Conservation (phyloP, 2,888 invertebrate species). For the Pogonocherus hispidulus region DNA sequence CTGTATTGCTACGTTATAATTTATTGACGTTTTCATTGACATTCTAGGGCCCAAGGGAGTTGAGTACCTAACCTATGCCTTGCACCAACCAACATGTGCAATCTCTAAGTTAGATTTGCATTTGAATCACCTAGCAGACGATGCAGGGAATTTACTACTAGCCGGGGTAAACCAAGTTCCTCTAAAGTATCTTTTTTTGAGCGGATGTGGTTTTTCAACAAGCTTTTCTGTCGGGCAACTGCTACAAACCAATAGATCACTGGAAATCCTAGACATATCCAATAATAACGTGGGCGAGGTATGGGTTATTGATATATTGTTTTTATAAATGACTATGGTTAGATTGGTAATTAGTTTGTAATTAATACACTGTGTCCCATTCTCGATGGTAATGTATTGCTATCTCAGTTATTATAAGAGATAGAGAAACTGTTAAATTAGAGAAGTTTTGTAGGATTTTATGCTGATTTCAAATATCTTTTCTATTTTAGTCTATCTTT, state of each 20-base stretch:
- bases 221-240: conserved; percentile 54
- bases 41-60: conserved; percentile 55
- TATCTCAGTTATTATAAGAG: no score
- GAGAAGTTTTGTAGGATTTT: no score
- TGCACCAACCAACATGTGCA: conserved; percentile 50
- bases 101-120: conserved; percentile 56
- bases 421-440: no score
- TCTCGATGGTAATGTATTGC: no score
- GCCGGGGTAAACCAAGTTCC: conserved; percentile 48
- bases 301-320: conserved; percentile 32
- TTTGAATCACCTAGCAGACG: conserved; percentile 56
- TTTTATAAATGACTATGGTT: neutral
- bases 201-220: conserved; percentile 60
- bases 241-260: conserved; percentile 54
- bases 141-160: conserved; percentile 55
- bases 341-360: neutral
- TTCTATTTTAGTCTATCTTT: no score
- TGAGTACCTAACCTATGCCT: conserved; percentile 54
- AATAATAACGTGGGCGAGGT: conserved; percentile 66
- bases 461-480: no score
- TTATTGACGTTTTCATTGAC: no score
- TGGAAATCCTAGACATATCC: conserved; percentile 61
- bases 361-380: no score
- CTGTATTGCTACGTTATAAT: no score
- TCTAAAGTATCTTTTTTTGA: conserved; percentile 54